A percentile compares a stretch with the other conserved stretches of the same genome.
Evolutionary conservation across 1,140 invertebrate species (phyloP).

Genomic region (Diachasma alloeum): DNA sequence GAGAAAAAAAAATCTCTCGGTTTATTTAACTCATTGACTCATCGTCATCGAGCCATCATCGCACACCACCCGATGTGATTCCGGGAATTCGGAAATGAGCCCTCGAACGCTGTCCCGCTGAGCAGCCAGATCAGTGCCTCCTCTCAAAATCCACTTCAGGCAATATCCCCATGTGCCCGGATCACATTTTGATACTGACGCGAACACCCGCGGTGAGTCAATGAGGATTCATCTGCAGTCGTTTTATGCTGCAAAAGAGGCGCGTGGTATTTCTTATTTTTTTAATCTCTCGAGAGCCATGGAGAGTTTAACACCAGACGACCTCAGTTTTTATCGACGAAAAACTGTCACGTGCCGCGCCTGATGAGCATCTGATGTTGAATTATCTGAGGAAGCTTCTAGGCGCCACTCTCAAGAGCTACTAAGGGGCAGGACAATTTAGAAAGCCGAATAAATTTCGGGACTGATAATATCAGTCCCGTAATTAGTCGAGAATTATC

Average conservation of each 20-base stretch:
- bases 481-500: neutral
- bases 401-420: neutral
- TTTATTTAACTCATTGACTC: slow-evolving; percentile 7
- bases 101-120: slow-evolving; percentile 6
- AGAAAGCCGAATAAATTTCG: neutral
- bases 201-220: slow-evolving; percentile 25
- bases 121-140: neutral
- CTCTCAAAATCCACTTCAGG: slow-evolving; percentile 8
- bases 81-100: slow-evolving; percentile 33
- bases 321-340: neutral
- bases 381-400: neutral
- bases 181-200: slow-evolving; percentile 29
- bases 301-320: neutral
- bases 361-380: neutral
- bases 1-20: too few species aligned
- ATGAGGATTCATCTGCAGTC: slow-evolving; percentile 14
- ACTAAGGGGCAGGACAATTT: neutral
- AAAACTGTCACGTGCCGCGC: neutral
- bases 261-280: neutral
- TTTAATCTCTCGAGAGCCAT: neutral
- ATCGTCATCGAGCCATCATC: slow-evolving; percentile 14
- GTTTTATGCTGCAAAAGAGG: neutral
- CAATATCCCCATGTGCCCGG: neutral
- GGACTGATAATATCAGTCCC: neutral
- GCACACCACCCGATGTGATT: slow-evolving; percentile 27